Evolutionary conservation across 2,888 invertebrate genomes (phyloP).

Genomic region (Rhagium mordax): DNA sequence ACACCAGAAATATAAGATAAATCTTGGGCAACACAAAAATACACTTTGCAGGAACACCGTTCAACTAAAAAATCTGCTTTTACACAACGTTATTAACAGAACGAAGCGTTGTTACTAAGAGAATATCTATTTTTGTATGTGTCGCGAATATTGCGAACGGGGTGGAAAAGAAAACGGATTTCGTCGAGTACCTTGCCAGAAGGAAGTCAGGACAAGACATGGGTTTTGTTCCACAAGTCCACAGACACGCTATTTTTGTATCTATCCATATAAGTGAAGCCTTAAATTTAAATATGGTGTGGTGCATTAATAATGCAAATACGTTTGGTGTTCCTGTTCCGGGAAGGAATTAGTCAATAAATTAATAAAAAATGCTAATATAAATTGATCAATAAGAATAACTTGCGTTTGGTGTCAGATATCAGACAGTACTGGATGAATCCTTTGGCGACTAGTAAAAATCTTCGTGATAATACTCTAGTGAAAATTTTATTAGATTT

Average conservation of each 20-base stretch:
- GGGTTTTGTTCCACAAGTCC: not conserved
- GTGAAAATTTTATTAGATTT: not conserved
- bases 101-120: conserved; percentile 19
- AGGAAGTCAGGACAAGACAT: not conserved
- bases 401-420: too few species aligned
- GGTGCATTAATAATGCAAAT: too few species aligned
- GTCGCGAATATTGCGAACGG: not conserved
- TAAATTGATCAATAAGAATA: too few species aligned
- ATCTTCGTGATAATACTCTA: too few species aligned
- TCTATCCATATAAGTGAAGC: too few species aligned
- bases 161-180: not conserved
- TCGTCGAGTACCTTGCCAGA: not conserved
- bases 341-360: too few species aligned
- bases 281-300: too few species aligned
- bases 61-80: conserved; percentile 25
- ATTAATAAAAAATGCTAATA: too few species aligned
- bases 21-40: conserved; percentile 37
- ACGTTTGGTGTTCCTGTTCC: too few species aligned
- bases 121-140: conserved; percentile 10
- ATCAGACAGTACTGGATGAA: too few species aligned
- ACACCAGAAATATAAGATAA: conserved; percentile 33
- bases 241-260: too few species aligned
- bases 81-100: not conserved
- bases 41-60: conserved; percentile 38
- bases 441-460: too few species aligned